Evolutionary conservation across 2,113 vertebrate genomes (phyloP).

Genomic region (Chloropsis cyanopogon): DNA sequence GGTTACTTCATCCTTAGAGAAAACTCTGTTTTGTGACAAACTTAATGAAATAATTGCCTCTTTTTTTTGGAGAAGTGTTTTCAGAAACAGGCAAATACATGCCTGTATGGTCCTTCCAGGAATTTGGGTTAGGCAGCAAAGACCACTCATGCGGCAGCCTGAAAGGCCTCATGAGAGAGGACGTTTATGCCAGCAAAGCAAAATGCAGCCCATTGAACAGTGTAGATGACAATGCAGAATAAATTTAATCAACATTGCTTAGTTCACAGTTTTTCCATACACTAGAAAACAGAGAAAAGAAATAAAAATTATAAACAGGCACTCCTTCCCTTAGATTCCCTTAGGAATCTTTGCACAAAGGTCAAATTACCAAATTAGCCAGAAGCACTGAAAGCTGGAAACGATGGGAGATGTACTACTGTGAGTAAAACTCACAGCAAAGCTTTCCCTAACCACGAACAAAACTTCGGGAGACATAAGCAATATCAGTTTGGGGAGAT

Average conservation of each 20-base stretch:
- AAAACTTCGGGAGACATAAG: neutral
- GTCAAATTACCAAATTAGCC: neutral
- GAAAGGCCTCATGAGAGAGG: neutral
- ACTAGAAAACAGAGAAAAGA: neutral
- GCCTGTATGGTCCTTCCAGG: neutral
- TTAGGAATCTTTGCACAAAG: neutral
- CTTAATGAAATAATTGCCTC: neutral
- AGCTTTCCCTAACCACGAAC: neutral
- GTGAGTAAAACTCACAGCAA: neutral
- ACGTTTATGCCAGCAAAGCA: neutral
- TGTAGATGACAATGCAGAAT: neutral
- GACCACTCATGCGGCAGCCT: neutral
- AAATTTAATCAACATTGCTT: neutral
- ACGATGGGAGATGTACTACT: neutral
- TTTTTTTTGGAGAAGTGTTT: neutral
- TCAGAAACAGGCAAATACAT: neutral
- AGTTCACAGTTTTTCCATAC: neutral
- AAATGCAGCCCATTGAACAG: neutral
- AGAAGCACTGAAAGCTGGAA: neutral
- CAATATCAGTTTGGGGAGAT: neutral
- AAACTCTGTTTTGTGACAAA: neutral
- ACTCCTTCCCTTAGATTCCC: neutral
- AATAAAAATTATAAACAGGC: slow-evolving; percentile 19
- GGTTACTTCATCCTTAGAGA: neutral
- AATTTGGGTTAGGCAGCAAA: neutral